These are phyloP conservation scores for Episyrphus balteatus DNA, from an alignment of 1,140 invertebrate species.

Conservation along the genomic window DNA sequence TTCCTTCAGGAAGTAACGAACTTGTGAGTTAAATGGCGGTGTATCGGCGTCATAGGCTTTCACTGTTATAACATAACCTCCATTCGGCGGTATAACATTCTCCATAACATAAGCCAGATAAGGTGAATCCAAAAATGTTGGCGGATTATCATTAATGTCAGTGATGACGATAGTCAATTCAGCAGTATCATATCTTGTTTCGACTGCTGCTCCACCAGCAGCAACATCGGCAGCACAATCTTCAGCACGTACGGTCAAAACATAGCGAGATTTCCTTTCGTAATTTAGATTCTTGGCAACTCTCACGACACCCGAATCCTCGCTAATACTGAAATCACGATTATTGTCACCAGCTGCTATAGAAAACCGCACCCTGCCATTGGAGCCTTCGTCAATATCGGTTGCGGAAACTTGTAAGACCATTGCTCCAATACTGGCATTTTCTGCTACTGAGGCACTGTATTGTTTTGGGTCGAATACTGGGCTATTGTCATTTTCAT, in stretches of 20 bases:
- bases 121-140: conserved; percentile 81
- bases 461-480: conserved; percentile 82
- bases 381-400: conserved; percentile 80
- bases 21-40: conserved; percentile 78
- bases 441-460: conserved; percentile 77
- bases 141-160: conserved; percentile 92
- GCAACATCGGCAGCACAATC: conserved; percentile 68
- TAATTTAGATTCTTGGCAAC: conserved; percentile 86
- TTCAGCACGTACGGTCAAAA: conserved; percentile 74
- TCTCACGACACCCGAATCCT: conserved; percentile 77
- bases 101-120: conserved; percentile 90
- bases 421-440: conserved; percentile 83
- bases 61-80: conserved; percentile 67
- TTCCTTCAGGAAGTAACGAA: conserved; percentile 85
- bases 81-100: conserved; percentile 66
- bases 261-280: conserved; percentile 75
- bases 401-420: conserved; percentile 84
- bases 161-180: conserved; percentile 55
- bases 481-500: conserved; percentile 91
- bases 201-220: conserved; percentile 42
- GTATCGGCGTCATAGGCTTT: conserved; percentile 81
- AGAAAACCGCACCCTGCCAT: conserved; percentile 78
- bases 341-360: conserved; percentile 83
- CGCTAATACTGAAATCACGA: conserved; percentile 78
- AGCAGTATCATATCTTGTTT: conserved; percentile 51